Percentiles rank a stretch among this genome's conserved stretches.
Conservation (phyloP, 2,113 vertebrate species). For the Otis tarda region DNA sequence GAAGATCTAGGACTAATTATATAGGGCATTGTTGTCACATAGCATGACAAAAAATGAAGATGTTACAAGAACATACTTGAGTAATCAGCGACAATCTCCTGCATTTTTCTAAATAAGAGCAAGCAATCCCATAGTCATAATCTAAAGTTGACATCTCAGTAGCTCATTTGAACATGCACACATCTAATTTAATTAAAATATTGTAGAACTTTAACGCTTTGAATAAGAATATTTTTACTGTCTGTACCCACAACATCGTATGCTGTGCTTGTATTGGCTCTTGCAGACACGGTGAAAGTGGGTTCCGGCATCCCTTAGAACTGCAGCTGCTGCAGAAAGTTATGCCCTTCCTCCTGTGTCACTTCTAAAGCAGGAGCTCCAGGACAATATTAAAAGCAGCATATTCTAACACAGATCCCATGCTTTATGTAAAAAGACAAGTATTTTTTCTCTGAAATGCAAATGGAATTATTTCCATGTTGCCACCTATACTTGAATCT, state of each 20-base stretch:
- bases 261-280: rapidly evolving
- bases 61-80: background rate
- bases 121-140: background rate
- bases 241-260: background rate
- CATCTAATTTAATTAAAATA: background rate
- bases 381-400: background rate
- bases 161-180: background rate
- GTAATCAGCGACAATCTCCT: background rate
- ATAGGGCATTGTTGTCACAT: rapidly evolving
- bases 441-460: background rate
- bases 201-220: background rate
- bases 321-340: background rate
- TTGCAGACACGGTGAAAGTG: background rate
- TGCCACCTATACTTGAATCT: background rate
- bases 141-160: background rate
- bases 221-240: background rate
- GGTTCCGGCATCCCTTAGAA: background rate
- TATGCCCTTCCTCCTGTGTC: background rate
- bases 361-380: background rate
- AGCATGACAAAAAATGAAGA: background rate
- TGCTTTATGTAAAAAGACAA: background rate
- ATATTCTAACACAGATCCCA: background rate
- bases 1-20: background rate
- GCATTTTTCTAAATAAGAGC: background rate
- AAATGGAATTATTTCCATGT: background rate